Evolutionary conservation across 92 coral and sea anemone genomes (phyloP).

Genomic region (Paramuricea clavata): DNA sequence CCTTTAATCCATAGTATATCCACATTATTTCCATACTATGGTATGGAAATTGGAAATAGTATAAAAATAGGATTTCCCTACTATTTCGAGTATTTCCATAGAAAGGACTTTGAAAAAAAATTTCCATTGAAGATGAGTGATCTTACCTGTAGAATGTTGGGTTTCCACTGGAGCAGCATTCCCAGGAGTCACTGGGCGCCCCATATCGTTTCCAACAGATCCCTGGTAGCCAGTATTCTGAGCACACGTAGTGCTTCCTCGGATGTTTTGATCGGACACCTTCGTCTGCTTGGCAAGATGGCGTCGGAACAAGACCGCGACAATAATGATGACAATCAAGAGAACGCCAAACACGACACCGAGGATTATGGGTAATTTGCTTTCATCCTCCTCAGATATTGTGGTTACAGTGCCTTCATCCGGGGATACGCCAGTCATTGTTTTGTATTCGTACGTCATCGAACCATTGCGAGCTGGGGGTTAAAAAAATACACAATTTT

Average conservation of each 20-base stretch:
- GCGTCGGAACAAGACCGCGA: background rate
- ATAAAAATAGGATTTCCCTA: no score
- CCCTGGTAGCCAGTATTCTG: slow-evolving; percentile 20
- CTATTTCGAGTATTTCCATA: no score
- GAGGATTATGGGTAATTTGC: slow-evolving; percentile 2
- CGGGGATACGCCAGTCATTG: slow-evolving; percentile 18
- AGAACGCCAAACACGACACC: slow-evolving; percentile 8
- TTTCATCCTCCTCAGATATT: background rate
- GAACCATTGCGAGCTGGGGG: background rate
- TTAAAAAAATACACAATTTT: background rate
- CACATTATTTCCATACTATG: no score
- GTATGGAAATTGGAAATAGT: no score
- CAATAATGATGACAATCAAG: slow-evolving; percentile 7
- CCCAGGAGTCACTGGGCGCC: slow-evolving; percentile 6
- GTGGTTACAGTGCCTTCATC: background rate
- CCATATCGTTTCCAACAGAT: background rate
- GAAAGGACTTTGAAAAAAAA: no score
- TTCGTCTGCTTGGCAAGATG: background rate
- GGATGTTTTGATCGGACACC: slow-evolving; percentile 15
- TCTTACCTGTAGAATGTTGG: background rate
- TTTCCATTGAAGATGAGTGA: background rate
- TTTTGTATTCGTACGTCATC: background rate
- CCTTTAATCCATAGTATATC: no score
- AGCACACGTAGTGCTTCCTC: background rate
- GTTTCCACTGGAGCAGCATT: background rate